These are phyloP conservation scores for Bryconaethiops microstoma DNA, from an alignment of 2,797 vertebrate genomes.

Conservation along the genomic window DNA sequence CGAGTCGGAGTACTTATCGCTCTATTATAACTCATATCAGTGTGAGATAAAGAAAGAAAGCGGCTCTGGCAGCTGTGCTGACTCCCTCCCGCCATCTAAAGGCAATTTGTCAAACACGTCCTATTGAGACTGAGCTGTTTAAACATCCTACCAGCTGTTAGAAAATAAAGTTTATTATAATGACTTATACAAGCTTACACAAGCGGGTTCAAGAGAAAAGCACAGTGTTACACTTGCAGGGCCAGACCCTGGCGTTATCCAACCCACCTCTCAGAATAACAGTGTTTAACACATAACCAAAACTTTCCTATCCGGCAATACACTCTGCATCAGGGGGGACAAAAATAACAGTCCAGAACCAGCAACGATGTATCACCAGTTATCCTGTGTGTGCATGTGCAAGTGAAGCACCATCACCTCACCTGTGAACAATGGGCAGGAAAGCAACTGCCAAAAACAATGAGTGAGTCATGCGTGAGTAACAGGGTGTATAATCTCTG, in stretches of 20 bases:
- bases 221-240: constrained; percentile 2
- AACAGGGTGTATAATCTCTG: neutral
- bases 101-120: constrained; percentile 30
- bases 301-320: neutral
- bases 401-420: neutral
- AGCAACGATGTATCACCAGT: neutral
- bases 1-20: too few species aligned
- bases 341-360: neutral
- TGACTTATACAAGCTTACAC: neutral
- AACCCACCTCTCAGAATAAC: neutral
- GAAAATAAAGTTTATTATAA: constrained; percentile 32
- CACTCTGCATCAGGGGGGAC: neutral
- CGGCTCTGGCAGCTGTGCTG: constrained; percentile 26
- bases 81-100: constrained; percentile 10
- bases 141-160: constrained; percentile 39
- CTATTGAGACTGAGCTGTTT: constrained; percentile 16
- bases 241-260: neutral
- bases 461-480: neutral
- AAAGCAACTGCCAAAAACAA: constrained; percentile 2
- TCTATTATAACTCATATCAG: constrained; percentile 13
- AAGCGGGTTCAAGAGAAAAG: constrained; percentile 14
- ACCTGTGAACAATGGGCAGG: constrained; percentile 6
- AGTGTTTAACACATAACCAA: neutral
- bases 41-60: constrained; percentile 16
- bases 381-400: neutral